Percentiles rank a stretch among this genome's conserved stretches.
Conservation (phyloP, 2,113 vertebrate genomes). For the Ctenomys sociabilis region DNA sequence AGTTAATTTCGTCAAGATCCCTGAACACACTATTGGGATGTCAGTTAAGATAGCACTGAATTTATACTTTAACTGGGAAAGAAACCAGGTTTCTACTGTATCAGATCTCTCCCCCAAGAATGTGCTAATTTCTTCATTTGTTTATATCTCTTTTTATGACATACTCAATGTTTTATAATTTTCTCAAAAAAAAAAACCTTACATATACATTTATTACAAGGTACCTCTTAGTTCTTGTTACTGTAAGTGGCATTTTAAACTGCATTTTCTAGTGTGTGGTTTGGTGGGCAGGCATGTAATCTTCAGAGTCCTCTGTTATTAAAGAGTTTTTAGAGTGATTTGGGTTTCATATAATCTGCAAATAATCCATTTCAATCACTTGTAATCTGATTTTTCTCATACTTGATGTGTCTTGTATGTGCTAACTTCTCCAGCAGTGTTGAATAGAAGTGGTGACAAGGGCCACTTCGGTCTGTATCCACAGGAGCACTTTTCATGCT, state of each 20-base stretch:
- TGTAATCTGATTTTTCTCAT: background rate
- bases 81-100: background rate
- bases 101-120: background rate
- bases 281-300: background rate
- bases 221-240: background rate
- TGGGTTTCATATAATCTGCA: background rate
- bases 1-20: background rate
- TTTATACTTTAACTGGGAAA: background rate
- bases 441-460: background rate
- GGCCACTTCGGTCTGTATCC: background rate
- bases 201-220: background rate
- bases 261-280: background rate
- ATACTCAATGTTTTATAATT: background rate
- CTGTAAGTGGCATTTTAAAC: background rate
- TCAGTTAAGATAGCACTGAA: background rate
- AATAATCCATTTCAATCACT: background rate
- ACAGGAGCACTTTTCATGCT: background rate
- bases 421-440: background rate
- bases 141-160: constrained; percentile 11
- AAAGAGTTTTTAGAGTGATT: background rate
- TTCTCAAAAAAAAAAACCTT: background rate
- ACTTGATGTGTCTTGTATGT: background rate
- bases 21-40: background rate
- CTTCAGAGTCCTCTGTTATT: background rate
- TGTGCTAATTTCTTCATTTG: background rate